Percentiles rank a stretch among this genome's conserved stretches.
phyloP scores from a whole-genome alignment of 1,140 invertebrate species.

The Drosophila chauvacae region DNA sequence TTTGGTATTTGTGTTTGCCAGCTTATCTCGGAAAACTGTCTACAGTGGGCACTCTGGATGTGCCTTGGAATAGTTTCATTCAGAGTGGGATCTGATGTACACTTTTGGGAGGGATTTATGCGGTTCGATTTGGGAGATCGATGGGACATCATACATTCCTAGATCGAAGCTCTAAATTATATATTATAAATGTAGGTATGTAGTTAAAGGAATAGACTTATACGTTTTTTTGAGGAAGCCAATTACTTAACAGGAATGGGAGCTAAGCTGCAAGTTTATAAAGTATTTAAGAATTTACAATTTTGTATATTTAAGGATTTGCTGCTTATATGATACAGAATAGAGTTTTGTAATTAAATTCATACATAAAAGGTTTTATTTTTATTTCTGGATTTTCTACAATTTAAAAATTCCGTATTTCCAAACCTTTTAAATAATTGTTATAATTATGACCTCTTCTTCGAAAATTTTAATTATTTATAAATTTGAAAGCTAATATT shows the following conservation, averaged over 20 bases:
- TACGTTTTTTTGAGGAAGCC: no score
- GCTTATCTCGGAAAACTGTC: slow-evolving; percentile 27
- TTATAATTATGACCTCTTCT: neutral
- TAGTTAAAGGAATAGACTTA: neutral
- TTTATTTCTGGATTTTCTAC: neutral
- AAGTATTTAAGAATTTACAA: no score
- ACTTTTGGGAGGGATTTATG: slow-evolving; percentile 11
- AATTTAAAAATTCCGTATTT: neutral
- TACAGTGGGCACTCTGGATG: slow-evolving; percentile 20
- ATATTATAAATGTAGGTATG: neutral
- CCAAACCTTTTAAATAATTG: neutral
- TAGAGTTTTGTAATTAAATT: neutral
- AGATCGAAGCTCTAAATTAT: neutral
- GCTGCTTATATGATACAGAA: no score
- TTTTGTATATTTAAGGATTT: no score
- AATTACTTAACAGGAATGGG: no score
- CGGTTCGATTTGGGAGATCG: neutral
- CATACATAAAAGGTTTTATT: neutral
- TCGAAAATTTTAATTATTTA: neutral
- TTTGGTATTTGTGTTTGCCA: slow-evolving; percentile 35
- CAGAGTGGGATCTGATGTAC: neutral
- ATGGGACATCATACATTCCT: neutral
- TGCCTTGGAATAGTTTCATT: neutral
- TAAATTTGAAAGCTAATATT: neutral
- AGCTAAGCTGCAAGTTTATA: no score